Conservation (phyloP, 2,888 invertebrate species). For the Brachycybe producta region DNA sequence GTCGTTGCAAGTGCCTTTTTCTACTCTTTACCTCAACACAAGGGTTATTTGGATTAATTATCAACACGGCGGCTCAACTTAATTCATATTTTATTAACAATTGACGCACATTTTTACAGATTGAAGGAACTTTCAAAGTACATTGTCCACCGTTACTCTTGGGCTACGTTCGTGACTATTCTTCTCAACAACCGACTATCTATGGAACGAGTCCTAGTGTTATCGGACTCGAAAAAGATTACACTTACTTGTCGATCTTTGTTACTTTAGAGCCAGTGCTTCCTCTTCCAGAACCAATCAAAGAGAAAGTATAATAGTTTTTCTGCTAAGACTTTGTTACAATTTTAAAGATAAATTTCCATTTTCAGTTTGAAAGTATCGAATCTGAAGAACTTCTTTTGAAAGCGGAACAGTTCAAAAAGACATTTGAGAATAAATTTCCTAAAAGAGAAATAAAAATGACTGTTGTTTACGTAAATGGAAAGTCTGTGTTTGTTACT, state of each 20-base stretch:
- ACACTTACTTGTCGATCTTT: slow-evolving; percentile 47
- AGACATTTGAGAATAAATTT: slow-evolving; percentile 33
- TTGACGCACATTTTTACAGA: slow-evolving; percentile 41
- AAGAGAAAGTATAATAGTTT: not conserved
- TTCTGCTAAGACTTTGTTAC: not conserved
- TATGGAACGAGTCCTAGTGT: not conserved
- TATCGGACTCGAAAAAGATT: slow-evolving; percentile 21
- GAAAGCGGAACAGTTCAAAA: slow-evolving; percentile 34
- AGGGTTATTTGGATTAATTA: slow-evolving; percentile 41
- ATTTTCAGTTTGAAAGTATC: slow-evolving; percentile 34
- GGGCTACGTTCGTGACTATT: slow-evolving; percentile 43
- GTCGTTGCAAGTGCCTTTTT: slow-evolving; percentile 60
- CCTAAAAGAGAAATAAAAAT: slow-evolving; percentile 40
- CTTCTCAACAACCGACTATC: not conserved
- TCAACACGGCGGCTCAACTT: slow-evolving; percentile 4
- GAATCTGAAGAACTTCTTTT: slow-evolving; percentile 35
- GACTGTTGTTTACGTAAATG: slow-evolving; percentile 43
- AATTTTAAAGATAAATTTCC: not conserved
- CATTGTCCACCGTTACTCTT: slow-evolving; percentile 57
- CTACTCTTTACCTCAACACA: slow-evolving; percentile 54
- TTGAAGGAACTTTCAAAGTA: slow-evolving; percentile 69
- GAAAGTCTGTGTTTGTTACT: slow-evolving; percentile 43
- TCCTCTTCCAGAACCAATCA: slow-evolving; percentile 33
- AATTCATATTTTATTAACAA: not conserved
- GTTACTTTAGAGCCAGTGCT: slow-evolving; percentile 52